A percentile compares a stretch with the other conserved stretches of the same genome.
Evolutionary conservation across 2,113 vertebrate genomes (phyloP).

Genomic region (Puntigrus tetrazona): DNA sequence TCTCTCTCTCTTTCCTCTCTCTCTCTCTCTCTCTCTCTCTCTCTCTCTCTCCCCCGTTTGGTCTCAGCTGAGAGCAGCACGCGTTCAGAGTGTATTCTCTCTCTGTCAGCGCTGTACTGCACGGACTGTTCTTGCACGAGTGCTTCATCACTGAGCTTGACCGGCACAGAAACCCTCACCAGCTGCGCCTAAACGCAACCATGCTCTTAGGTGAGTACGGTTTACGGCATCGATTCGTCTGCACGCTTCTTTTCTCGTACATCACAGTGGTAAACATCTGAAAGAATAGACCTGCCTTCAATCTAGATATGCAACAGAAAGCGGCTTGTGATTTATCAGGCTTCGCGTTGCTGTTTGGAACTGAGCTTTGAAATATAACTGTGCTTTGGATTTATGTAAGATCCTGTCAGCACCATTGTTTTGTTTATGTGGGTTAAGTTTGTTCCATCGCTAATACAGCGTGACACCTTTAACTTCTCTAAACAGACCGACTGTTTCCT

Average conservation of each 20-base stretch:
- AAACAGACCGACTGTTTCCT: not conserved
- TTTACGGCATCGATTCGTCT: not conserved
- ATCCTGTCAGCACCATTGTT: slow-evolving; percentile 31
- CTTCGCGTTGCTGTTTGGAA: not conserved
- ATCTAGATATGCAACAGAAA: not conserved
- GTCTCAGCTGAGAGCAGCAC: slow-evolving; percentile 29
- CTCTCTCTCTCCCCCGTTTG: slow-evolving; percentile 25
- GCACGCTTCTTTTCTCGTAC: not conserved
- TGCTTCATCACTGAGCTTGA: slow-evolving; percentile 54
- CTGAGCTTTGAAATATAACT: slow-evolving; percentile 5
- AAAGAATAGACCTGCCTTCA: not conserved
- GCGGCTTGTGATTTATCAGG: not conserved
- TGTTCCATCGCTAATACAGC: not conserved
- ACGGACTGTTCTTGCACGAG: slow-evolving; percentile 29
- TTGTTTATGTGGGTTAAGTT: slow-evolving; percentile 25
- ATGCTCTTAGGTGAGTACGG: slow-evolving; percentile 81
- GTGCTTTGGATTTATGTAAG: slow-evolving; percentile 32
- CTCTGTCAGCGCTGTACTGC: slow-evolving; percentile 24
- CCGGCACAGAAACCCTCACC: slow-evolving; percentile 41
- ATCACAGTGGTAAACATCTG: not conserved
- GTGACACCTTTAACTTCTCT: not conserved
- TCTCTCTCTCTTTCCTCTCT: slow-evolving; percentile 34
- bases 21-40: slow-evolving; percentile 16
- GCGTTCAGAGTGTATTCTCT: slow-evolving; percentile 20
- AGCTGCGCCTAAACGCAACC: slow-evolving; percentile 49